These are phyloP conservation scores for Atlantisia rogersi DNA, from an alignment of 2,113 vertebrate species.

Conservation along the genomic window DNA sequence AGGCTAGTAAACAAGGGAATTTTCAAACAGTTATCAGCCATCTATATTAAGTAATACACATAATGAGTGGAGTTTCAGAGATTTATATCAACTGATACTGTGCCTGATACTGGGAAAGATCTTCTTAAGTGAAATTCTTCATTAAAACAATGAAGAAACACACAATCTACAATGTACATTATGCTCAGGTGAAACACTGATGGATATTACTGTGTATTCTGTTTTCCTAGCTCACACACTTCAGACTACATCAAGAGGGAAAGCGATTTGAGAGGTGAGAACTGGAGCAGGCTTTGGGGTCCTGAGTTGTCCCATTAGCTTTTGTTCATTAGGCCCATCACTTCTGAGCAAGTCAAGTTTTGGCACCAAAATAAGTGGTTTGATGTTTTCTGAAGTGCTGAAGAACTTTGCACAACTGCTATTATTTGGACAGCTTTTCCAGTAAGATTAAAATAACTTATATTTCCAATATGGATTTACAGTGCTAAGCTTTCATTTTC, in stretches of 20 bases:
- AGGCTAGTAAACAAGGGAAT: conserved; percentile 29
- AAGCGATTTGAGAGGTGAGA: background rate
- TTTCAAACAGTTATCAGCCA: conserved; percentile 5
- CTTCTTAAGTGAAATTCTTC: background rate
- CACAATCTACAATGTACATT: background rate
- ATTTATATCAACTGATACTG: background rate
- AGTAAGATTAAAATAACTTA: background rate
- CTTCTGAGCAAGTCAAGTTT: background rate
- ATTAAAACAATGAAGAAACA: background rate
- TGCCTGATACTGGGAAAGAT: background rate
- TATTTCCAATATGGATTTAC: background rate
- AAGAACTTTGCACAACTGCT: background rate
- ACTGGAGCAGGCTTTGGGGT: background rate
- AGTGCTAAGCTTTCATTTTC: background rate
- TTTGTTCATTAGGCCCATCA: background rate
- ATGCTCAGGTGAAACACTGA: background rate
- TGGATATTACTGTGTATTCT: background rate
- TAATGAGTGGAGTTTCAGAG: background rate
- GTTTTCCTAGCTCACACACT: background rate
- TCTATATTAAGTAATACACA: background rate
- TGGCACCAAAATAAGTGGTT: background rate
- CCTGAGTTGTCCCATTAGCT: background rate
- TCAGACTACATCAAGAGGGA: background rate
- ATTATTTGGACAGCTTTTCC: background rate
- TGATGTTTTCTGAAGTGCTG: background rate